phyloP scores from a whole-genome alignment of 2,797 vertebrate species.

The Chanos chanos region DNA sequence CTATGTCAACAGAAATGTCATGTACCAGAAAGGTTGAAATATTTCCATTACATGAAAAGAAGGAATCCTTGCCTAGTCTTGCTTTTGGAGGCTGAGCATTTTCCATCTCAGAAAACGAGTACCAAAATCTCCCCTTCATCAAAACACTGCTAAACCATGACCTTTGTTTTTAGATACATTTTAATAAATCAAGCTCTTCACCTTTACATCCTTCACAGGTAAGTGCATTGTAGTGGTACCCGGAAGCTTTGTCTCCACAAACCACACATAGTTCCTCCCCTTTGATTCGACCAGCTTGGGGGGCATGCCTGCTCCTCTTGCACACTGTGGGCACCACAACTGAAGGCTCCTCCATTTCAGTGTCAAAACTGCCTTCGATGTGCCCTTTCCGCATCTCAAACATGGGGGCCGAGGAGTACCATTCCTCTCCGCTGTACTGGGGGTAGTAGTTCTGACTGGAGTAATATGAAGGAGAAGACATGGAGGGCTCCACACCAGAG shows the following conservation, averaged over 20 bases:
- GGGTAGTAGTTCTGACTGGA: constrained; percentile 85
- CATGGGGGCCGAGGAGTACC: constrained; percentile 82
- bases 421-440: constrained; percentile 83
- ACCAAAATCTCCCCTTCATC: too few relatives aligned
- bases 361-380: constrained; percentile 76
- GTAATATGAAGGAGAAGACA: constrained; percentile 83
- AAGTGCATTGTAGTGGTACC: constrained; percentile 97
- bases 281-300: constrained; percentile 79
- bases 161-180: background rate
- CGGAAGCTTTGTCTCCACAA: constrained; percentile 96
- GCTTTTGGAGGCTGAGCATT: too few relatives aligned
- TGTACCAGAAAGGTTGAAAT: background rate
- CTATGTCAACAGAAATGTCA: background rate
- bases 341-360: constrained; percentile 73
- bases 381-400: constrained; percentile 86
- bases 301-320: constrained; percentile 79
- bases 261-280: constrained; percentile 95
- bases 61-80: too few relatives aligned
- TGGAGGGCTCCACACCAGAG: constrained; percentile 78
- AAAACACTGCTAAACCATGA: too few relatives aligned
- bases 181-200: constrained; percentile 45
- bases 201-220: constrained; percentile 99
- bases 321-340: constrained; percentile 63
- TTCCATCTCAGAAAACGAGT: too few relatives aligned
- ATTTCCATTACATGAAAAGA: too few relatives aligned